phyloP scores from a whole-genome alignment of 2,888 invertebrate genomes.

The Junonia oenone region DNA sequence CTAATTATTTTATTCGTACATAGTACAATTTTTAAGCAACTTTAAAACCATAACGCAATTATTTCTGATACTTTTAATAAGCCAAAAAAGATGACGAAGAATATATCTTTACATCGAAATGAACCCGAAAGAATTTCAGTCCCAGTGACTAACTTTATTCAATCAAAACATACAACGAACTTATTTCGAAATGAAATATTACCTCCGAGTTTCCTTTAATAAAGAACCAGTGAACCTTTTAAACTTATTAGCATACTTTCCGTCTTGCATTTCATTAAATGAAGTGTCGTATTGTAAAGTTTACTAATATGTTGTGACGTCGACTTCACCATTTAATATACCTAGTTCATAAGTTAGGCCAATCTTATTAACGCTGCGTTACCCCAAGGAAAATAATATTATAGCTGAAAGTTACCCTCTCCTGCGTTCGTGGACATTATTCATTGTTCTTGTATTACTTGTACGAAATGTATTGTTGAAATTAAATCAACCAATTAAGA shows the following conservation, averaged over 20 bases:
- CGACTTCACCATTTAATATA: conserved; percentile 16
- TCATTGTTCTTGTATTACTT: conserved; percentile 20
- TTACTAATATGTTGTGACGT: conserved; percentile 21
- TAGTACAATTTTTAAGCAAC: no score
- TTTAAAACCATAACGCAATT: no score
- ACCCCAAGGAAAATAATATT: conserved; percentile 21
- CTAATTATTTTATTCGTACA: no score
- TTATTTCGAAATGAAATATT: conserved; percentile 19
- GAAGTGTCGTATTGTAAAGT: conserved; percentile 8
- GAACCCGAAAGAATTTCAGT: conserved; percentile 7
- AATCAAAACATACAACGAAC: conserved; percentile 13
- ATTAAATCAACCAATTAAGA: no score
- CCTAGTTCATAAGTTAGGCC: conserved; percentile 11
- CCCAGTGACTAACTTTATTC: conserved; percentile 6
- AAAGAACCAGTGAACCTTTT: conserved; percentile 15
- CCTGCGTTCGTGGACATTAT: conserved; percentile 20
- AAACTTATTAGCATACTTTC: conserved; percentile 16
- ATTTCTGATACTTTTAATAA: no score
- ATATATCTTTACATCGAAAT: no score
- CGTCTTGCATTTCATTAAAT: conserved; percentile 13
- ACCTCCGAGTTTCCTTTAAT: conserved; percentile 13
- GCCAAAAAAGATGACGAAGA: no score
- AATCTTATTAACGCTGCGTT: conserved; percentile 19
- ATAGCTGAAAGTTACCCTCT: conserved; percentile 18
- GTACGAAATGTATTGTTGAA: no score